Conservation (phyloP, 2,113 vertebrate species). For the Gallinago jamesoni region DNA sequence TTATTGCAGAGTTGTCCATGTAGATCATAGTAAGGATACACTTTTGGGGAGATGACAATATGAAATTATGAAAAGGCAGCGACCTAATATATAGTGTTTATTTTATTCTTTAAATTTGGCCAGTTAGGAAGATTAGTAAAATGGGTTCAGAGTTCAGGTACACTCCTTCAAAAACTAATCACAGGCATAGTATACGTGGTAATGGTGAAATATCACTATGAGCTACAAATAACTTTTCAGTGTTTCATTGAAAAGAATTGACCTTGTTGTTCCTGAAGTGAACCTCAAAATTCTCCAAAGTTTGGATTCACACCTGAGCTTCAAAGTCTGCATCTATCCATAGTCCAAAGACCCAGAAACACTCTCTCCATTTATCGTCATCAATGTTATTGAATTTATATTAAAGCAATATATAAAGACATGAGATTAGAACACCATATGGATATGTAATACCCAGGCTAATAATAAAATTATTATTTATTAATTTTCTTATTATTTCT, state of each 20-base stretch:
- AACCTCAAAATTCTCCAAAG: not conserved
- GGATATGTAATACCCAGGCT: accelerated
- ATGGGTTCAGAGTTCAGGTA: not conserved
- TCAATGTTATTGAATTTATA: not conserved
- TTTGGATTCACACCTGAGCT: not conserved
- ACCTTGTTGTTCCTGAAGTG: not conserved
- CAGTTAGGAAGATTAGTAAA: not conserved
- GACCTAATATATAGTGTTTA: not conserved
- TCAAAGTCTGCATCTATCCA: not conserved
- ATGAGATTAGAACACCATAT: not conserved
- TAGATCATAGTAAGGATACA: not conserved
- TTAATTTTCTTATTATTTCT: too few species aligned
- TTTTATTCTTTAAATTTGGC: not conserved
- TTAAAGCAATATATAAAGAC: not conserved
- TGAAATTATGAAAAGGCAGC: not conserved
- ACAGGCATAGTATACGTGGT: not conserved
- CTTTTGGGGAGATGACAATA: not conserved
- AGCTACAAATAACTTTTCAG: not conserved
- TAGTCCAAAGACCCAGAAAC: not conserved
- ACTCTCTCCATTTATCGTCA: not conserved
- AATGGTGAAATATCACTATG: not conserved
- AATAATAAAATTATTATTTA: not conserved
- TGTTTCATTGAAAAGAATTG: not conserved
- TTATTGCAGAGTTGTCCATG: not conserved
- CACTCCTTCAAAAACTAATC: not conserved